phyloP scores from a whole-genome alignment of 1,140 invertebrate genomes.

The Drosophila eugracilis region DNA sequence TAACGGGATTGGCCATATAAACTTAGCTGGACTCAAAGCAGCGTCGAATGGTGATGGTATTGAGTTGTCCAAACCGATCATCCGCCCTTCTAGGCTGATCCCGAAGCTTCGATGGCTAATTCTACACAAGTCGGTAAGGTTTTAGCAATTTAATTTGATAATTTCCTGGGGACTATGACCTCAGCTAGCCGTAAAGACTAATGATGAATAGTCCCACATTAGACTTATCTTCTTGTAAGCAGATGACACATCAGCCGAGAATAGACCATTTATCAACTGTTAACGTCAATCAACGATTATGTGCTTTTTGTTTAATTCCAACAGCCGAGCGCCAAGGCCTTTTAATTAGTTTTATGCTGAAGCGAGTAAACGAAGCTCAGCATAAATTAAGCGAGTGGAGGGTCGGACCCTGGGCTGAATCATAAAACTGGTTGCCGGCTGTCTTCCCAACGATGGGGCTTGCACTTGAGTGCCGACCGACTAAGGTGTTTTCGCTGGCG shows the following conservation, averaged over 20 bases:
- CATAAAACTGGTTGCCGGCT: conserved; percentile 41
- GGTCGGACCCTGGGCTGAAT: conserved; percentile 1
- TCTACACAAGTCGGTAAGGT: too few relatives aligned
- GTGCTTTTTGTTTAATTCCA: conserved; percentile 16
- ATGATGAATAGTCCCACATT: conserved; percentile 19
- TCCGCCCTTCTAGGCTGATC: too few relatives aligned
- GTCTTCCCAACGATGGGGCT: conserved; percentile 5
- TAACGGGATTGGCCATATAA: conserved; percentile 9
- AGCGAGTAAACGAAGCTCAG: conserved; percentile 45
- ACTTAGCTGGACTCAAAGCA: neutral
- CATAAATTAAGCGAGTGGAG: conserved; percentile 45
- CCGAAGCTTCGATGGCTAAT: too few relatives aligned
- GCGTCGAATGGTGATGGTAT: neutral
- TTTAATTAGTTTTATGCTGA: conserved; percentile 58
- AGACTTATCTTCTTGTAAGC: conserved; percentile 2
- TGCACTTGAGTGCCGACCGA: conserved; percentile 28
- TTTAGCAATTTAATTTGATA: conserved; percentile 11
- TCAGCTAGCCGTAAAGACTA: neutral
- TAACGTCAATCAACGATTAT: conserved; percentile 31
- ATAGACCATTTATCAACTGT: conserved; percentile 36
- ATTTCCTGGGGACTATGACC: neutral
- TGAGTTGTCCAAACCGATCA: neutral
- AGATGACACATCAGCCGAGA: conserved; percentile 9
- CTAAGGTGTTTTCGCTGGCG: neutral
- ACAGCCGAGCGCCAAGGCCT: conserved; percentile 33